Base-by-base conservation (phyloP, 2,888 invertebrate genomes). In the Cephus nigrinus region DNA sequence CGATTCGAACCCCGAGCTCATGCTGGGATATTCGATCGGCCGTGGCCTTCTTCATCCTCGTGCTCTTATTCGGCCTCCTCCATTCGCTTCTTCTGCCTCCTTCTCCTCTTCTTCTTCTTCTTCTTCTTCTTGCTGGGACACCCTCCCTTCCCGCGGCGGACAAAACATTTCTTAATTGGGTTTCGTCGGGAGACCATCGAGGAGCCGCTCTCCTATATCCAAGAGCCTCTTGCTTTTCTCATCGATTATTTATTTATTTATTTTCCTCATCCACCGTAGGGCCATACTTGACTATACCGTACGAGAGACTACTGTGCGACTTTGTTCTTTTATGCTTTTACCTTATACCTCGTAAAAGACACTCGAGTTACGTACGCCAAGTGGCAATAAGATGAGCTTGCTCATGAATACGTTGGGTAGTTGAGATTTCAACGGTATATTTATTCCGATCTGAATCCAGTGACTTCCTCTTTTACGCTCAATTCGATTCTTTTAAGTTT, bases 111-210 rank as follows among this genome's bases (percentile, higher is more conserved):
- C 34, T 12, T 40, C 31, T 55, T 68, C 73, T 74, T 76, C 55
- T 69, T 84, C 79, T 76, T 79, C 81, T 78, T 79, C 79, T 71
- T 69, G 75, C 79, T 77, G 74, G 75, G 77, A 32, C 31, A 77
- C 80, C 78, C 83, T 83, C 84, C 84, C 86, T 86, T 85, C 86
- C 87, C 86, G 85, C 85, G 84, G 83, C 88, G 89, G 91, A 91
- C 91, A 90, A 91, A 91, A 91, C 91, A 91, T 91, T 91, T 91
- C 91, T 91, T 91, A 91, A 91, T 91, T 91, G 91, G 91, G 88
- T 91, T 90, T 90, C 90, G 87, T 84, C 81, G 84, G 83, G 80
- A 81, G 85, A 86, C 82, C 84, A 82, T 82, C 83, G 83, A 55
- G 55, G 9, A 55, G 78, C 80, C 80, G 81, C 83, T 80, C 82